Evolutionary conservation across 2,888 invertebrate genomes (phyloP).

Genomic region (Lasius platythorax): DNA sequence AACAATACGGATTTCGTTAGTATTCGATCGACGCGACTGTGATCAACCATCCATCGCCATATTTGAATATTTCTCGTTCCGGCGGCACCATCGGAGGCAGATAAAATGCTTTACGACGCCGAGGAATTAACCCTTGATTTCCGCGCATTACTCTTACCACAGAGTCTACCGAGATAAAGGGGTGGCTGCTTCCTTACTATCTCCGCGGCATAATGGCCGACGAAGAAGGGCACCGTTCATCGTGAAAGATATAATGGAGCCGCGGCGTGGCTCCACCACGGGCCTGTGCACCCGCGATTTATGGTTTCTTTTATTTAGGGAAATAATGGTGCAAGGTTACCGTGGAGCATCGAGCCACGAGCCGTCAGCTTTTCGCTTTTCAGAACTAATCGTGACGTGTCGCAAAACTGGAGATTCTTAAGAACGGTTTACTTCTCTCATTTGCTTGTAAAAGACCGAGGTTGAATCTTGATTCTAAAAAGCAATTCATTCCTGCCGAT

Average conservation of each 20-base stretch:
- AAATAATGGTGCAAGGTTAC: slow-evolving; percentile 77
- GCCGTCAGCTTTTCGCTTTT: slow-evolving; percentile 55
- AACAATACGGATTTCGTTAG: slow-evolving; percentile 10
- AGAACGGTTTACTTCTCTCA: slow-evolving; percentile 13
- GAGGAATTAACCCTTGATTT: slow-evolving; percentile 85
- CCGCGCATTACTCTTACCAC: slow-evolving; percentile 83
- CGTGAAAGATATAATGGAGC: slow-evolving; percentile 80
- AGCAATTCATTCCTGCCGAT: background rate
- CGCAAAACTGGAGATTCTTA: slow-evolving; percentile 4
- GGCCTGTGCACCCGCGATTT: slow-evolving; percentile 78
- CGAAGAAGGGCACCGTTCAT: slow-evolving; percentile 82
- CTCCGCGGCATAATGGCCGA: slow-evolving; percentile 83
- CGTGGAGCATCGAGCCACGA: slow-evolving; percentile 52
- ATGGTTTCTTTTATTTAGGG: slow-evolving; percentile 82
- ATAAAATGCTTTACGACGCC: slow-evolving; percentile 84
- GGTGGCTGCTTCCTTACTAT: slow-evolving; percentile 82
- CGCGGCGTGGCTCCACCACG: slow-evolving; percentile 68
- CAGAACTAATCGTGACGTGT: slow-evolving; percentile 25
- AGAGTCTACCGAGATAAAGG: slow-evolving; percentile 83
- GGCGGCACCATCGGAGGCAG: slow-evolving; percentile 70
- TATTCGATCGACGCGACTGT: slow-evolving; percentile 9
- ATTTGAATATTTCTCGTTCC: slow-evolving; percentile 70
- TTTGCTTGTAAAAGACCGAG: background rate
- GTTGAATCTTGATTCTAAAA: background rate
- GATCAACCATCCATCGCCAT: slow-evolving; percentile 67